These are phyloP conservation scores for Myotis daubentonii DNA, from an alignment of 2,797 vertebrate genomes.

Conservation along the genomic window DNA sequence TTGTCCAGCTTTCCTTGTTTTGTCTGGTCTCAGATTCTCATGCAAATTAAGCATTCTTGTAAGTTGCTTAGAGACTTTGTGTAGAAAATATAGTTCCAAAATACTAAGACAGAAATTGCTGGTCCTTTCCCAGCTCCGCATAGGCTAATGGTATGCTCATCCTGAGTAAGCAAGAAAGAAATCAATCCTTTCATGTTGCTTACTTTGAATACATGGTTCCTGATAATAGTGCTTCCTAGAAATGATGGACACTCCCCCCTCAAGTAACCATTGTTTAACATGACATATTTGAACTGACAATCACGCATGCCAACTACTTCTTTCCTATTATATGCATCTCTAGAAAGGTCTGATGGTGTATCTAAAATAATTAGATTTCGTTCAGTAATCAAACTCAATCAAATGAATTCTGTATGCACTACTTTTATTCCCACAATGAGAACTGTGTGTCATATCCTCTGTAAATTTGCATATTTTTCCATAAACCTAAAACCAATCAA, in stretches of 20 bases:
- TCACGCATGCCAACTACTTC: constrained; percentile 76
- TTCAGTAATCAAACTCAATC: constrained; percentile 88
- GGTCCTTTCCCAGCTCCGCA: neutral
- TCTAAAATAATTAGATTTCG: constrained; percentile 87
- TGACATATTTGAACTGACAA: constrained; percentile 29
- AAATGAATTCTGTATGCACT: constrained; percentile 84
- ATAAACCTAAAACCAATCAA: constrained; percentile 90
- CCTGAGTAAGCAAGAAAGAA: neutral
- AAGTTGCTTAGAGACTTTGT: neutral
- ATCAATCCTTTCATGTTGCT: neutral
- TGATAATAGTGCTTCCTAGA: neutral
- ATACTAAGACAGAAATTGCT: neutral
- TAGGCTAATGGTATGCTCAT: neutral
- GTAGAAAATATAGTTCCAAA: constrained; percentile 47
- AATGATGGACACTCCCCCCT: neutral
- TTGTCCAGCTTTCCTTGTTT: neutral
- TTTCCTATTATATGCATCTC: constrained; percentile 76
- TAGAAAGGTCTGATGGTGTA: constrained; percentile 79
- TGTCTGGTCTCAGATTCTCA: neutral
- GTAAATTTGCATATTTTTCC: constrained; percentile 88
- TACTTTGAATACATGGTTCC: constrained; percentile 12
- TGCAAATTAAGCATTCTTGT: neutral
- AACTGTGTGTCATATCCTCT: constrained; percentile 80
- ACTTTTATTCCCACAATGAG: constrained; percentile 84
- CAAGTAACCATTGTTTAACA: constrained; percentile 25